Conservation (phyloP, 2,888 invertebrate genomes). For the Oxystoma pomonae region DNA sequence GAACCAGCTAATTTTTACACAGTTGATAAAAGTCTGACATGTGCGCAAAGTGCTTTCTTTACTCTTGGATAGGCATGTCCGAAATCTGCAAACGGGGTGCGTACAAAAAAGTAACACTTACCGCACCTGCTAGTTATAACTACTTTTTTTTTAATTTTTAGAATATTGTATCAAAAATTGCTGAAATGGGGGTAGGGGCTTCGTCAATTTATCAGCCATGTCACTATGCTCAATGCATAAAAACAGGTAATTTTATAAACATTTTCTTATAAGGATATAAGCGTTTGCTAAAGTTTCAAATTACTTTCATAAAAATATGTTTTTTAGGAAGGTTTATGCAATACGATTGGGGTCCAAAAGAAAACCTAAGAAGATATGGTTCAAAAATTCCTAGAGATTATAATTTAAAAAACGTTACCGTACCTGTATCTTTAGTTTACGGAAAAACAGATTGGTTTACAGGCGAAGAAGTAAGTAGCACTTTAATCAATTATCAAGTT, state of each 20-base stretch:
- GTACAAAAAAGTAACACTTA: too few species aligned
- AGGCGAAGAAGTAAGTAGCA: slow-evolving; percentile 33
- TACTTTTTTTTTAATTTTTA: too few species aligned
- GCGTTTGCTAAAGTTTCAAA: too few species aligned
- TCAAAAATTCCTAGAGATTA: slow-evolving; percentile 52
- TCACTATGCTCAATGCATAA: slow-evolving; percentile 27
- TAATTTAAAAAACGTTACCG: slow-evolving; percentile 51
- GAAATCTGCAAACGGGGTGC: too few species aligned
- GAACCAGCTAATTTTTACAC: too few species aligned
- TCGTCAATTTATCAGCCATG: slow-evolving; percentile 21
- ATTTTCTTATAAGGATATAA: too few species aligned
- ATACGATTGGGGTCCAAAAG: slow-evolving; percentile 46
- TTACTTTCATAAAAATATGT: not conserved
- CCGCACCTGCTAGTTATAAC: too few species aligned
- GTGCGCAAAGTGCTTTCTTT: too few species aligned
- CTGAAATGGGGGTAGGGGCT: slow-evolving; percentile 17
- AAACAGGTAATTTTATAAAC: slow-evolving; percentile 21
- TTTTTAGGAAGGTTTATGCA: slow-evolving; percentile 41
- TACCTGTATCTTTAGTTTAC: slow-evolving; percentile 56
- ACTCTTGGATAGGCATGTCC: too few species aligned
- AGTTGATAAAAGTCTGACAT: too few species aligned
- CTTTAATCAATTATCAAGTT: too few species aligned
- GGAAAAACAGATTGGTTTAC: slow-evolving; percentile 64
- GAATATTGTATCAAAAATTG: slow-evolving; percentile 11
- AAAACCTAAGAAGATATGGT: slow-evolving; percentile 52